A percentile compares a stretch with the other conserved stretches of the same genome.
Conservation (phyloP, 2,797 vertebrate species). For the Squalus acanthias region DNA sequence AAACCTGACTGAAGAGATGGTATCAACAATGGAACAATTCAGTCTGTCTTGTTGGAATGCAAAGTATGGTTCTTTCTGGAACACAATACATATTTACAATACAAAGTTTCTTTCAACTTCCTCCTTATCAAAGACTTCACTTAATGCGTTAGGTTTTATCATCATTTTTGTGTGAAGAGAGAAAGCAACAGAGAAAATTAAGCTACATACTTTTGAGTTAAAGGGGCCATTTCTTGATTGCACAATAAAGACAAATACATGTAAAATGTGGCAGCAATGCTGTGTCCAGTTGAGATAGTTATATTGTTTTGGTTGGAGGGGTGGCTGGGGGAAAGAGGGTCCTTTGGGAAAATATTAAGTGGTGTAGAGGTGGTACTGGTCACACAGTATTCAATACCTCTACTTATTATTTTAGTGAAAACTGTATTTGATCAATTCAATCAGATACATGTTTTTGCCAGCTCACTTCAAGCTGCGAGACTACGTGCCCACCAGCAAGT, state of each 20-base stretch:
- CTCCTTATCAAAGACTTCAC: neutral
- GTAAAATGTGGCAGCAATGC: neutral
- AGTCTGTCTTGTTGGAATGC: neutral
- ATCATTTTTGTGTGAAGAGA: neutral
- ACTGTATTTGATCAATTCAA: too few species aligned
- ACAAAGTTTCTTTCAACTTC: neutral
- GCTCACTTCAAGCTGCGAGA: too few species aligned
- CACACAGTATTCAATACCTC: too few species aligned
- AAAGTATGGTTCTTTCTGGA: constrained; percentile 10
- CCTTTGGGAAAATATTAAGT: too few species aligned
- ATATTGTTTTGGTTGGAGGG: neutral
- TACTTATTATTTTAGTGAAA: too few species aligned
- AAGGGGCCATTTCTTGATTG: neutral
- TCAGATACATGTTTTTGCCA: too few species aligned
- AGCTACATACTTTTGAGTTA: neutral
- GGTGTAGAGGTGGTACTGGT: too few species aligned
- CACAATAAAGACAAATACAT: neutral
- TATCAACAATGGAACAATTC: neutral
- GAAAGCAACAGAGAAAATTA: neutral
- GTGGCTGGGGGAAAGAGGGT: too few species aligned
- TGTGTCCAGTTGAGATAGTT: neutral
- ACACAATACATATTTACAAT: neutral
- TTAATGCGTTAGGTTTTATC: neutral
- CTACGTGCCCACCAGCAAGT: too few species aligned
- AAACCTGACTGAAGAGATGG: neutral